These are phyloP conservation scores for Gymnogyps californianus DNA, from an alignment of 2,113 vertebrate genomes.

Conservation along the genomic window DNA sequence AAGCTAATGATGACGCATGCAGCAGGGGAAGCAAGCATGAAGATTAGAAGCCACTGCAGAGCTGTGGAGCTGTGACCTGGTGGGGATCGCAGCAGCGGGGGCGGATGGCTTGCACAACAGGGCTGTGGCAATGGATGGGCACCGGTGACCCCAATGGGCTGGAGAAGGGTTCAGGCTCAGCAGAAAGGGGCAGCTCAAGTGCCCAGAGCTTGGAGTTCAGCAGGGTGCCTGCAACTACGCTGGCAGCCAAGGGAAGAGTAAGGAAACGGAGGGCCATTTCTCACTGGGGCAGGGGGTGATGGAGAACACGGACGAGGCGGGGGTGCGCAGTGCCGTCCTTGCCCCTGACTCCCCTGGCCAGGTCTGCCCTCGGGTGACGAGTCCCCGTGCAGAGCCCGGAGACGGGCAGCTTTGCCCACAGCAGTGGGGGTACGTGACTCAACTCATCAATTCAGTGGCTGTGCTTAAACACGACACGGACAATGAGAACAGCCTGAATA, in stretches of 20 bases:
- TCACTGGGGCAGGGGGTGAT: background rate
- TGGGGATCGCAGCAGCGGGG: accelerated
- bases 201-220: background rate
- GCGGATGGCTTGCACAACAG: background rate
- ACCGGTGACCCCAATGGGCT: accelerated
- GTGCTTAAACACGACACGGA: background rate
- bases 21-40: background rate
- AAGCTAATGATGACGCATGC: background rate
- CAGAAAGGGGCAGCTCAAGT: background rate
- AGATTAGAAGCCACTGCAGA: background rate
- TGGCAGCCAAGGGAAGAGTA: background rate
- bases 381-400: background rate
- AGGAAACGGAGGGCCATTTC: background rate
- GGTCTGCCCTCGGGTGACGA: background rate
- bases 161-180: background rate
- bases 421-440: background rate
- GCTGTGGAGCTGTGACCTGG: background rate
- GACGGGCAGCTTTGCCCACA: background rate
- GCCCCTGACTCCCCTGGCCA: background rate
- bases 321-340: background rate
- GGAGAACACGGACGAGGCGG: accelerated
- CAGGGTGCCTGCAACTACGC: background rate
- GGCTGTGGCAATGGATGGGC: accelerated
- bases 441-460: background rate
- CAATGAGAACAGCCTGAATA: background rate